These are phyloP conservation scores for Ammodytes marinus DNA, from an alignment of 2,113 vertebrate genomes.

Conservation along the genomic window DNA sequence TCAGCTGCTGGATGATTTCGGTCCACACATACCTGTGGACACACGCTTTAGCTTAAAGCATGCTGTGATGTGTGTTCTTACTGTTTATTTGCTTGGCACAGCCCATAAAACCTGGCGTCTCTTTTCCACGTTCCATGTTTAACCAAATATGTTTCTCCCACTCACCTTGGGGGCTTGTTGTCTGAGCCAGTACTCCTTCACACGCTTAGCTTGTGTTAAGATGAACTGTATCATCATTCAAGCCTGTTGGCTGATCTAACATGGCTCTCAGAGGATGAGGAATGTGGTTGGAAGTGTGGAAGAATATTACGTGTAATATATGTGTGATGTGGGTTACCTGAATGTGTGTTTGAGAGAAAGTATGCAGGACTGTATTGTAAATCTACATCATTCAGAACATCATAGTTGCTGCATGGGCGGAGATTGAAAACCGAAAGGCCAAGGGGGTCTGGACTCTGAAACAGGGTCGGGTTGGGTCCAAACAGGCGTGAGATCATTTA, in stretches of 20 bases:
- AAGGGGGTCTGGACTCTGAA: neutral
- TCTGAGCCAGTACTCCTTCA: constrained; percentile 17
- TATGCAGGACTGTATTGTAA: constrained; percentile 1
- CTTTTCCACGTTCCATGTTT: constrained; percentile 37
- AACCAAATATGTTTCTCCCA: constrained; percentile 47
- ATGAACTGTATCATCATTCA: constrained; percentile 5
- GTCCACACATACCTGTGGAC: constrained; percentile 56
- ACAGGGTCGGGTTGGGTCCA: neutral
- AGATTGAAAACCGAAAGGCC: constrained; percentile 32
- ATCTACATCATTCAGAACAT: constrained; percentile 10
- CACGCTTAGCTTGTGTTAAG: constrained; percentile 36
- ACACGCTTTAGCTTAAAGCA: constrained; percentile 18
- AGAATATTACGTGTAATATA: neutral
- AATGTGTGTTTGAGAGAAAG: constrained; percentile 10
- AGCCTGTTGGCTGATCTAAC: neutral
- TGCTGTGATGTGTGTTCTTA: constrained; percentile 39
- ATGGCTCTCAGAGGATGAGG: constrained; percentile 16
- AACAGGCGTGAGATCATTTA: constrained; percentile 7
- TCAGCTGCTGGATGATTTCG: constrained; percentile 49
- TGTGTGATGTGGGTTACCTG: constrained; percentile 2
- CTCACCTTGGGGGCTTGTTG: constrained; percentile 56
- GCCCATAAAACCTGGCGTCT: constrained; percentile 30
- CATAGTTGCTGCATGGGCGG: constrained; percentile 1
- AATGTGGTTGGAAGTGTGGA: constrained; percentile 14
- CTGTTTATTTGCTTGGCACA: constrained; percentile 57